A percentile compares a stretch with the other conserved stretches of the same genome.
Evolutionary conservation across 92 coral and sea anemone species (phyloP).

Genomic region (Phenganax stokvisi): DNA sequence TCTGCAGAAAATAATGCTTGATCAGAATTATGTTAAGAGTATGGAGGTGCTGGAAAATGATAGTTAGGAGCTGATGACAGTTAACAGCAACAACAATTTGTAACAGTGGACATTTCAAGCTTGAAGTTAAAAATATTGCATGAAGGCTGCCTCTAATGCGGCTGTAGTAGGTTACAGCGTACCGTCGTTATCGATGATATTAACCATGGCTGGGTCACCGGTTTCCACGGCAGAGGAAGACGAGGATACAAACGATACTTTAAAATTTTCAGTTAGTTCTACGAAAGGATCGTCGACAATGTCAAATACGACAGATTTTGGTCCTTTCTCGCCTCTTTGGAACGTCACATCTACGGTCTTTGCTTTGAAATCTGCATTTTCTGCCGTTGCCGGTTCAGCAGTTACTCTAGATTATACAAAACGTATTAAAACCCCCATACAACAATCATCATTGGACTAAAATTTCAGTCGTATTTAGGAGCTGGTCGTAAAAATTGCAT

Average conservation of each 20-base stretch:
- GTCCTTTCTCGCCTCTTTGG: conserved; percentile 19
- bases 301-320: conserved; percentile 19
- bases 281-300: conserved; percentile 13
- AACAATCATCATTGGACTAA: too few species aligned
- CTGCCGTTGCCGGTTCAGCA: conserved; percentile 1
- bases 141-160: too few species aligned
- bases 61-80: too few species aligned
- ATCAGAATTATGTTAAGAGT: background rate
- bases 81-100: too few species aligned
- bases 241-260: conserved; percentile 5
- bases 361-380: conserved; percentile 17
- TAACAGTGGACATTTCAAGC: too few species aligned
- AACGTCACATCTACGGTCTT: conserved; percentile 12
- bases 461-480: too few species aligned
- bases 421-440: background rate
- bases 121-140: too few species aligned
- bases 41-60: too few species aligned
- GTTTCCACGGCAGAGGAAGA: background rate
- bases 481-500: too few species aligned
- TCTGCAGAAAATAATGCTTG: background rate
- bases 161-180: background rate
- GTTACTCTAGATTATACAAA: background rate
- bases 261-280: conserved; percentile 18
- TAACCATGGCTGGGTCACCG: conserved; percentile 2
- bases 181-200: conserved; percentile 35